phyloP scores from a whole-genome alignment of 2,888 invertebrate genomes.

The Ophraella communa region DNA sequence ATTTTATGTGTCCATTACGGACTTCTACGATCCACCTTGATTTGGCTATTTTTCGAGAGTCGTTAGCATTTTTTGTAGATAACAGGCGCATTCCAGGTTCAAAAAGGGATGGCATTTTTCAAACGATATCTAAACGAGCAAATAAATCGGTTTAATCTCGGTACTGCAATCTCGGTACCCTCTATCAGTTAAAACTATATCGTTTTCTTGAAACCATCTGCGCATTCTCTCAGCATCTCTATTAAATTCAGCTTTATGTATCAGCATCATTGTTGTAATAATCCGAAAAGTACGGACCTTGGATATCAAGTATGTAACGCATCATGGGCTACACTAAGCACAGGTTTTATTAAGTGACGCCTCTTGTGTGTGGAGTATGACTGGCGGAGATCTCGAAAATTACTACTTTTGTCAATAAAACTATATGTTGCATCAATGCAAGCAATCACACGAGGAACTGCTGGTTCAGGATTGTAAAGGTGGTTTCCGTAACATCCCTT shows the following conservation, averaged over 20 bases:
- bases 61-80: conserved; percentile 12
- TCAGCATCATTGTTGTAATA: too few species aligned
- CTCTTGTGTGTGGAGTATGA: too few species aligned
- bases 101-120: conserved; percentile 1
- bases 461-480: too few species aligned
- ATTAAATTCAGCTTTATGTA: too few species aligned
- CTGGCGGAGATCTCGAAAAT: too few species aligned
- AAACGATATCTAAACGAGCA: neutral
- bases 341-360: conserved; percentile 18
- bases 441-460: too few species aligned
- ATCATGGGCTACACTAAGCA: conserved; percentile 16
- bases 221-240: conserved; percentile 2
- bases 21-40: conserved; percentile 17
- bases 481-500: too few species aligned
- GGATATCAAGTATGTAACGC: conserved; percentile 19
- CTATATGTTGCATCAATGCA: too few species aligned
- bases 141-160: conserved; percentile 5
- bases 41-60: conserved; percentile 7
- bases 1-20: conserved; percentile 12
- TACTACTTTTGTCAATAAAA: too few species aligned
- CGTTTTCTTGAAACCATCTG: conserved; percentile 19
- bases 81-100: neutral
- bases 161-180: conserved; percentile 19
- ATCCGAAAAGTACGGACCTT: conserved; percentile 20
- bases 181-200: conserved; percentile 20